phyloP scores from a whole-genome alignment of 2,888 invertebrate genomes.

The Eristalinus sepulchralis region DNA sequence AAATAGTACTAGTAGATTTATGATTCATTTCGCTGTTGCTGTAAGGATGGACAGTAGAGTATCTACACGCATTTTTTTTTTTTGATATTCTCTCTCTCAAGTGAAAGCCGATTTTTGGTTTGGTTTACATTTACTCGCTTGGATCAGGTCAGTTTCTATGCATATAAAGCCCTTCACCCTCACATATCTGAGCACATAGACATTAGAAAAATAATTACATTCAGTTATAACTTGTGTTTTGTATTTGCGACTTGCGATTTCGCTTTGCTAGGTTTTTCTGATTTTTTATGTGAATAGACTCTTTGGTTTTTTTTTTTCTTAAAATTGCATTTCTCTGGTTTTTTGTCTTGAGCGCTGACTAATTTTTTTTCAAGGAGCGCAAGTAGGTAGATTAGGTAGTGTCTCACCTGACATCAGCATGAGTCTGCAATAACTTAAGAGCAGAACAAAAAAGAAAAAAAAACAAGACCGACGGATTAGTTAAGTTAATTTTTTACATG shows the following conservation, averaged over 20 bases:
- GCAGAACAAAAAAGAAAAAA: constrained; percentile 80
- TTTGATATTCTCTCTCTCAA: constrained; percentile 52
- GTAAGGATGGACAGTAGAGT: constrained; percentile 38
- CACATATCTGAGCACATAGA: background rate
- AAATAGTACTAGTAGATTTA: constrained; percentile 32
- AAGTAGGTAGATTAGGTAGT: constrained; percentile 73
- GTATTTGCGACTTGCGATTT: constrained; percentile 2
- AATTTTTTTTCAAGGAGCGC: constrained; percentile 61
- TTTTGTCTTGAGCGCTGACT: constrained; percentile 66
- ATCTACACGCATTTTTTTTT: too few species aligned
- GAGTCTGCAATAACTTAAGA: constrained; percentile 81
- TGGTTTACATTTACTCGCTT: constrained; percentile 38
- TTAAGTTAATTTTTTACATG: constrained; percentile 74
- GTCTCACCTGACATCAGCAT: constrained; percentile 80
- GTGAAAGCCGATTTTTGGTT: constrained; percentile 33
- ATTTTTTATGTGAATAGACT: constrained; percentile 29
- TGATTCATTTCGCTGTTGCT: constrained; percentile 43
- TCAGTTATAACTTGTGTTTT: background rate
- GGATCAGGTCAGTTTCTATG: constrained; percentile 44
- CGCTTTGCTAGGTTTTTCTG: constrained; percentile 26
- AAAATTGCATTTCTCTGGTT: constrained; percentile 21
- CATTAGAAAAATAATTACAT: background rate
- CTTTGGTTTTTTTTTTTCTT: constrained; percentile 24
- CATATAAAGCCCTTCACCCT: background rate
- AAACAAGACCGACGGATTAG: constrained; percentile 80